phyloP scores from a whole-genome alignment of 1,140 invertebrate genomes.

The Drosophila jambulina region DNA sequence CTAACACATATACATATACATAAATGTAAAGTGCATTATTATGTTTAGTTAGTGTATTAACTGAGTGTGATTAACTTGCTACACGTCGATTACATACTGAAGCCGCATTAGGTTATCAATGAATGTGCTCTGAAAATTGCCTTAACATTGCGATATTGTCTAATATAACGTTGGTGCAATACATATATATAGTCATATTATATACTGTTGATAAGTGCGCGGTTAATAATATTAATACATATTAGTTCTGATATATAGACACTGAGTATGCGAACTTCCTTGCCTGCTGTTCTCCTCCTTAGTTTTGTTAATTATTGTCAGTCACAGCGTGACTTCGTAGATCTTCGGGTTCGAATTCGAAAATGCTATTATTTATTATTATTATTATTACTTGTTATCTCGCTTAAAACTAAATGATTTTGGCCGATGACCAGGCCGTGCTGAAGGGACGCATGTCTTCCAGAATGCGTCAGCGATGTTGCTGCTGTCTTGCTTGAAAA shows the following conservation, averaged over 20 bases:
- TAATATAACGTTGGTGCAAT: conserved; percentile 70
- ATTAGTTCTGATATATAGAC: conserved; percentile 61
- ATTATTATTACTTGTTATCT: conserved; percentile 44
- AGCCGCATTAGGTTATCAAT: conserved; percentile 75
- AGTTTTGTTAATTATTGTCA: conserved; percentile 82
- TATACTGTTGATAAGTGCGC: conserved; percentile 42
- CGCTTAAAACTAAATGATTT: conserved; percentile 51
- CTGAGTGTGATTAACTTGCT: conserved; percentile 68
- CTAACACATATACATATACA: conserved; percentile 84
- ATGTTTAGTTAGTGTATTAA: conserved; percentile 21
- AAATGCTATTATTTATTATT: conserved; percentile 29
- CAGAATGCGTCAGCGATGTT: conserved; percentile 67
- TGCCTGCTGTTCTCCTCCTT: conserved; percentile 47
- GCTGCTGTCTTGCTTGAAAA: conserved; percentile 48
- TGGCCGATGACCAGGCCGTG: conserved; percentile 43
- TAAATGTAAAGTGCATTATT: conserved; percentile 72
- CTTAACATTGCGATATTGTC: conserved; percentile 36
- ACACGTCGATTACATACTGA: conserved; percentile 75
- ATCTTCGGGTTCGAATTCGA: conserved; percentile 32
- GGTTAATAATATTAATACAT: conserved; percentile 41
- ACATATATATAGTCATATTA: conserved; percentile 53
- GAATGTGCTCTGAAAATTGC: conserved; percentile 76
- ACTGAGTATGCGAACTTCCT: conserved; percentile 58
- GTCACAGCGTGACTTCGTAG: conserved; percentile 78
- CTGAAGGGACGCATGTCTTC: conserved; percentile 73